phyloP scores from a whole-genome alignment of 92 coral and sea anemone species.

The Anthopleura xanthogrammica region DNA sequence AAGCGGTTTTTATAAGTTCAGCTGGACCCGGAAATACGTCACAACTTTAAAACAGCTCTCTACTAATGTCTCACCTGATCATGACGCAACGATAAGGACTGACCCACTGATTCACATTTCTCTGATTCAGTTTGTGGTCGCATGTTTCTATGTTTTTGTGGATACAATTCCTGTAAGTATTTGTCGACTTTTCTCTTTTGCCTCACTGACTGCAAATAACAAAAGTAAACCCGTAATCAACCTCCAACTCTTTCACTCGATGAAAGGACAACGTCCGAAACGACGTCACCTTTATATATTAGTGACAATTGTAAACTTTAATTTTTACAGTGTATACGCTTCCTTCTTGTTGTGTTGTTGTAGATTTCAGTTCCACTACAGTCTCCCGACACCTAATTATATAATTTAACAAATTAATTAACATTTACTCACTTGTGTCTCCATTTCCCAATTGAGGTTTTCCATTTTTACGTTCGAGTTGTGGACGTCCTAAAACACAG shows the following conservation, averaged over 20 bases:
- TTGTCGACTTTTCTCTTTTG: slow-evolving; percentile 60
- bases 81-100: not conserved
- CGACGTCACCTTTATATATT: no score
- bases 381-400: not conserved
- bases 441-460: slow-evolving; percentile 87
- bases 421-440: slow-evolving; percentile 70
- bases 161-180: slow-evolving; percentile 58
- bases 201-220: slow-evolving; percentile 53
- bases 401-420: no score
- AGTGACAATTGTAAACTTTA: no score
- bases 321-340: no score
- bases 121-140: slow-evolving; percentile 7
- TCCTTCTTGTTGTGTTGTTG: no score
- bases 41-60: no score
- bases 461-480: slow-evolving; percentile 53
- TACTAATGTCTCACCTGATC: not conserved
- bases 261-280: no score
- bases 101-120: not conserved
- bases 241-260: not conserved
- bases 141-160: slow-evolving; percentile 28
- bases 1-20: no score
- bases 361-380: no score
- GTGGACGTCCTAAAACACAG: slow-evolving; percentile 51
- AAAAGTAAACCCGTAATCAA: not conserved
- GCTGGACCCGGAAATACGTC: no score